Evolutionary conservation across 2,113 vertebrate genomes (phyloP), one percentile per base, ranked within the genome.

Genomic region (Ramphastos sulfuratus): DNA sequence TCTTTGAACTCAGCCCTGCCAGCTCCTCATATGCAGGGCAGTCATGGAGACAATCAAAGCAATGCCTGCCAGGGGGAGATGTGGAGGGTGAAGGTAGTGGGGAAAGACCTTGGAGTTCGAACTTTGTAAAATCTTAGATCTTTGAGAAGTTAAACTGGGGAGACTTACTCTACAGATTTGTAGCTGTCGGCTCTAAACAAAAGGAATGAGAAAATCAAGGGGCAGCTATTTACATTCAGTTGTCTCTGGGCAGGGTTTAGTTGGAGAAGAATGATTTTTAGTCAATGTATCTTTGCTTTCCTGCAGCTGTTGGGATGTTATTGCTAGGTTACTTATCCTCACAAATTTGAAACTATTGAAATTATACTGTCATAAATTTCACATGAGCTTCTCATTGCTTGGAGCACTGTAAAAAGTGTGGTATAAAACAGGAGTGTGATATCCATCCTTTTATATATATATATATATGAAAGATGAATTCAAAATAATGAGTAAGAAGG

Each of bases 51-150:
- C 10, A 31, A 6, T 56, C 27, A 77, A 63, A 83, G 10, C 7
- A 55, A 1, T 30, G 13, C 7, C 14, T 80, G 10, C 23, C 3
- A 1, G 12, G 12, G 15, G 8, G 0, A 44, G 52, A n/a, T 50
- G 19, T 17, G 27, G 31, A 56, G 23, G 8, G 11, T 52, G 12
- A 37, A 52, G 4, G 25, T 35, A 12, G 8, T 6, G 8, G 74
- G 25, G 28, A 82, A 86, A 74, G 11, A 64, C 16, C n/a, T 14
- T 15, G 9, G 6, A 23, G 10, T 44, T 54, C 1, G 3, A 86
- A 37, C 13, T 44, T 64, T 6, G 31, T 24, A 69, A 78, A 56
- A 25, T 24, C 9, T 35, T 35, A 2, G 3, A 2, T 78, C 39
- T 63, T 75, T 82, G 35, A 72, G 58, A 82, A 33, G 15, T 81